A percentile compares a stretch with the other conserved stretches of the same genome.
Evolutionary conservation across 2,888 invertebrate species (phyloP).

Genomic region (Globia sparganii): DNA sequence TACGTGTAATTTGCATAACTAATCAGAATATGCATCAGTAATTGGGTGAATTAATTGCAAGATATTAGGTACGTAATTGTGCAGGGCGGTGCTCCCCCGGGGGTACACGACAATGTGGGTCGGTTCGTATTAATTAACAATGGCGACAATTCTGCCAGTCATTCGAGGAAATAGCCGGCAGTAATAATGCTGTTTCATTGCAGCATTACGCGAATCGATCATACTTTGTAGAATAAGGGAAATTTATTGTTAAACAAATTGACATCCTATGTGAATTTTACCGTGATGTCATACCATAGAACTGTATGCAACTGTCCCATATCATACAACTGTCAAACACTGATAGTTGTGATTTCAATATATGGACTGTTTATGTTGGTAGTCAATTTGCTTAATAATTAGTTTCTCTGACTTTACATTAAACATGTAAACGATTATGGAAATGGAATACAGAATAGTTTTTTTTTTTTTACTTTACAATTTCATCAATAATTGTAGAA

Average conservation of each 20-base stretch:
- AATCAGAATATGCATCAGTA: constrained; percentile 38
- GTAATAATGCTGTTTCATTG: constrained; percentile 32
- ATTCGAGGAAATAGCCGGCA: constrained; percentile 32
- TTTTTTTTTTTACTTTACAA: not conserved
- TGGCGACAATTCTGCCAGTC: constrained; percentile 45
- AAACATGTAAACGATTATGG: not conserved
- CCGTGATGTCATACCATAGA: too few relatives aligned
- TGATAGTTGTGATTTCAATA: not conserved
- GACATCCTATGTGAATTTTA: not conserved
- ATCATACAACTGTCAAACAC: not conserved
- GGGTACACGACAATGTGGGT: constrained; percentile 44
- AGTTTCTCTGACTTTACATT: not conserved
- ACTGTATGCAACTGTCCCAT: too few relatives aligned
- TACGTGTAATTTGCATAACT: constrained; percentile 45
- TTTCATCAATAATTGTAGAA: constrained; percentile 4
- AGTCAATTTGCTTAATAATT: not conserved
- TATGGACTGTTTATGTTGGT: not conserved
- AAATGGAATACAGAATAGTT: not conserved
- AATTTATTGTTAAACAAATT: not conserved
- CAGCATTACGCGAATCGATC: constrained; percentile 20
- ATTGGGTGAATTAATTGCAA: constrained; percentile 42
- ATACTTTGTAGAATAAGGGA: not conserved
- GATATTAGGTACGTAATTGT: constrained; percentile 43
- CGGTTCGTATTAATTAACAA: constrained; percentile 45
- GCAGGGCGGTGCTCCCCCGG: constrained; percentile 10